Evolutionary conservation across 2,797 vertebrate species (phyloP), one percentile per base, ranked within the genome.

Genomic region (Serranus cabrilla): DNA sequence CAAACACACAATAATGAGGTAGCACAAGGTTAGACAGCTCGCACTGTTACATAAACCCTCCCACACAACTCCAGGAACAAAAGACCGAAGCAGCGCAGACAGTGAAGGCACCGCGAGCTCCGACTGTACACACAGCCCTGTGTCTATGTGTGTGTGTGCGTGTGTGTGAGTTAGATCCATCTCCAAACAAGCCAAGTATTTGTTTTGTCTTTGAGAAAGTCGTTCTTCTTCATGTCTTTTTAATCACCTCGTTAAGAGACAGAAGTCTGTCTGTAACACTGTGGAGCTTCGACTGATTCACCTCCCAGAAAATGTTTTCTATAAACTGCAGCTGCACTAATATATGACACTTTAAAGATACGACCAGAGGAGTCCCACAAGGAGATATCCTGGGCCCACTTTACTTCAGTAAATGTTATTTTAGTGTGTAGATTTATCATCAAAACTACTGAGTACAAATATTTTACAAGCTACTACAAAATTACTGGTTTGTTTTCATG

Each of bases 31-130:
- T 72, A 81, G 70, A 83, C 77, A 74, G 70, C 60, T 63, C 58
- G 46, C 74, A 55, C 56, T 14, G 17, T 89, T 88, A 73, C 72
- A 81, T 88, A 88, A 91, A 83, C 18, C 83, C 71, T 62, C 80
- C 77, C 71, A 81, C 87, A 76, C 56, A 69, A 17, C 27, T 61
- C 37, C 10, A 39, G 2, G 63, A 14, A 82, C 57, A 27, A 51
- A 7, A 39, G 50, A 58, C 42, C 27, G 6, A 1, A 54, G 65
- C 59, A 52, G 40, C 61, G 49, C 56, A 57, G 37, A 58, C 76
- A 73, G 61, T 50, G 65, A 60, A 17, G 60, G 17, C 62, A 55
- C 13, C 16, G 39, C n/a, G n/a, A n/a, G n/a, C n/a, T n/a, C n/a
- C n/a, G n/a, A 58, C 25, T 42, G 42, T 60, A 64, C 58, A 45